These are phyloP conservation scores for Pollenia angustigena DNA, from an alignment of 2,888 invertebrate genomes.

Conservation along the genomic window DNA sequence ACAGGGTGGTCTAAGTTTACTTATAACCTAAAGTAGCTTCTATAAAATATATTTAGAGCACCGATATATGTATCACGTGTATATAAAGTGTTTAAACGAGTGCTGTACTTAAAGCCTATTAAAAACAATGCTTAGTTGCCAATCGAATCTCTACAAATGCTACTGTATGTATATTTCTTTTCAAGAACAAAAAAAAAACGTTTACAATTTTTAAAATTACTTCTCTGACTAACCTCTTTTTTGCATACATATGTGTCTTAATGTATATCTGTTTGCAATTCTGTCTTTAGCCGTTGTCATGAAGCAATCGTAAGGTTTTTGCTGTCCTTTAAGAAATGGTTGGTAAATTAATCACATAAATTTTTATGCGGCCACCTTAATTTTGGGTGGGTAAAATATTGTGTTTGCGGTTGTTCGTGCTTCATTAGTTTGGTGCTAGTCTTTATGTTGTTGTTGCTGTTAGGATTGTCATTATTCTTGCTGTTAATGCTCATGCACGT, in stretches of 20 bases:
- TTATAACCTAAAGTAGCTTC: conserved; percentile 24
- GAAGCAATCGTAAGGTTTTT: not conserved
- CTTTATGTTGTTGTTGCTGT: not conserved
- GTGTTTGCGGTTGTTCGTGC: not conserved
- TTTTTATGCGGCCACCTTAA: conserved; percentile 7
- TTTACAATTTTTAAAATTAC: not conserved
- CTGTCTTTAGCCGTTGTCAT: not conserved
- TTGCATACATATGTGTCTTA: too few relatives aligned
- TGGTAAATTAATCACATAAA: conserved; percentile 25
- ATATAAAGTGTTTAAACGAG: not conserved
- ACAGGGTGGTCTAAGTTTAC: conserved; percentile 2
- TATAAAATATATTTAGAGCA: conserved; percentile 24
- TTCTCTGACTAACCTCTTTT: not conserved
- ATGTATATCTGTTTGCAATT: not conserved
- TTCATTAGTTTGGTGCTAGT: not conserved
- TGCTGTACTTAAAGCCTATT: not conserved
- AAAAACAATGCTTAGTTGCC: too few relatives aligned
- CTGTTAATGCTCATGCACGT: conserved; percentile 10
- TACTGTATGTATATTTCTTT: too few relatives aligned
- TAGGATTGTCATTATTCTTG: not conserved
- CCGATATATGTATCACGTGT: not conserved
- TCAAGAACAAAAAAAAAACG: too few relatives aligned
- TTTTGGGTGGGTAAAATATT: conserved; percentile 17
- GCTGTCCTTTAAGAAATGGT: conserved; percentile 14
- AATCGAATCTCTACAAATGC: too few relatives aligned